phyloP scores from a whole-genome alignment of 2,888 invertebrate genomes.

The Harmothoe impar region DNA sequence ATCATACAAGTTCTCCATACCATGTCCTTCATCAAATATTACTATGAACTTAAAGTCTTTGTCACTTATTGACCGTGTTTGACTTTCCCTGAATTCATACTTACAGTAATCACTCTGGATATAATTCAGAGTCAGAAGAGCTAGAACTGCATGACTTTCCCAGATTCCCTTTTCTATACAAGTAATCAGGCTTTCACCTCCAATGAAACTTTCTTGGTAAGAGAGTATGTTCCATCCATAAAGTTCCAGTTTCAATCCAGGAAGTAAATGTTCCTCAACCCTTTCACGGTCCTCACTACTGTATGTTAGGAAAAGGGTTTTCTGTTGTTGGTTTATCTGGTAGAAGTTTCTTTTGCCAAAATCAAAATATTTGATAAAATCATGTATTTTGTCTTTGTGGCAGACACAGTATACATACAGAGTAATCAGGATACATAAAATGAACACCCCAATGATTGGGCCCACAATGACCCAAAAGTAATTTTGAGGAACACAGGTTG shows the following conservation, averaged over 20 bases:
- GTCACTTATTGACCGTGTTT: neutral
- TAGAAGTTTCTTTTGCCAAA: neutral
- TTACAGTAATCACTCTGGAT: neutral
- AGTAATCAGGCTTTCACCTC: neutral
- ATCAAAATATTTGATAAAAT: neutral
- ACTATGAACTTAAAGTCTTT: neutral
- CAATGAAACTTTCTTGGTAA: neutral
- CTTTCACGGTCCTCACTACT: neutral
- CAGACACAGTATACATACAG: neutral
- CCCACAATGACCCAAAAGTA: neutral
- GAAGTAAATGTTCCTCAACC: neutral
- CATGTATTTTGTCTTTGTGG: neutral
- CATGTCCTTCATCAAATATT: neutral
- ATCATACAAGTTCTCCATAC: neutral
- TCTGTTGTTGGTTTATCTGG: neutral
- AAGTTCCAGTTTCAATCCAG: neutral
- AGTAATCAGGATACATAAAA: neutral
- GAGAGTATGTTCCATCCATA: neutral
- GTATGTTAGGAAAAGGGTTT: neutral
- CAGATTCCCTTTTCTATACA: neutral
- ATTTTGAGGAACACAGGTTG: neutral
- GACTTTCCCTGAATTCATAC: neutral
- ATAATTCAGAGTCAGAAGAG: neutral
- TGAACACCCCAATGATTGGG: neutral
- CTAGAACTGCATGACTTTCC: constrained; percentile 1